phyloP scores from a whole-genome alignment of 1,140 invertebrate species.

The Aphaenogaster ashmeadi region DNA sequence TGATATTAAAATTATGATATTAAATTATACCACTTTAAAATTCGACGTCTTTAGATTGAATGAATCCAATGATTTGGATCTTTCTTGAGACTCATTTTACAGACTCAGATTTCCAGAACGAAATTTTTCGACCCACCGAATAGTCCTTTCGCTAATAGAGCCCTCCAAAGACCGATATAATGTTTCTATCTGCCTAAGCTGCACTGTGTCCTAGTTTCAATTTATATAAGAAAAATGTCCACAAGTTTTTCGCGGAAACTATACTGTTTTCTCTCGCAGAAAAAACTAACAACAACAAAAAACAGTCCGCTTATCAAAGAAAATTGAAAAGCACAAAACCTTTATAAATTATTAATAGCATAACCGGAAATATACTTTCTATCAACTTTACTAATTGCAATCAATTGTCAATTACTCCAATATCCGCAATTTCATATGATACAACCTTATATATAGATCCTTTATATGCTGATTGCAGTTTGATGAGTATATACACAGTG shows the following conservation, averaged over 20 bases:
- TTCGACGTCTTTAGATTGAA: neutral
- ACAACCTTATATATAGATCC: neutral
- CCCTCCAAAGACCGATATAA: neutral
- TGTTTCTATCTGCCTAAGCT: conserved; percentile 15
- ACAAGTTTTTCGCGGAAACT: neutral
- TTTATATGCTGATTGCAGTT: conserved; percentile 18
- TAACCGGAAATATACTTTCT: neutral
- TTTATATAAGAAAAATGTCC: conserved; percentile 14
- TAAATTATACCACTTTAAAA: neutral
- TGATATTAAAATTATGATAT: neutral
- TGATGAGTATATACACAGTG: neutral
- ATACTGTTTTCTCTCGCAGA: neutral
- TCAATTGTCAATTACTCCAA: conserved; percentile 13
- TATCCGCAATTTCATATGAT: neutral
- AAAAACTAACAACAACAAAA: neutral
- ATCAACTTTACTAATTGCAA: conserved; percentile 4
- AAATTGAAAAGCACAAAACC: neutral
- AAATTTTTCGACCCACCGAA: neutral
- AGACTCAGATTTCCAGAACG: neutral
- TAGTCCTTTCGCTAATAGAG: neutral
- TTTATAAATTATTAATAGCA: conserved; percentile 6
- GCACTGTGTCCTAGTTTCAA: neutral
- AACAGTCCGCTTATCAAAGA: neutral
- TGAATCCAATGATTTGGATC: neutral
- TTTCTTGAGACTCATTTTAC: neutral